A percentile compares a stretch with the other conserved stretches of the same genome.
Conservation (phyloP, 2,797 vertebrate species). For the Tinamus major region DNA sequence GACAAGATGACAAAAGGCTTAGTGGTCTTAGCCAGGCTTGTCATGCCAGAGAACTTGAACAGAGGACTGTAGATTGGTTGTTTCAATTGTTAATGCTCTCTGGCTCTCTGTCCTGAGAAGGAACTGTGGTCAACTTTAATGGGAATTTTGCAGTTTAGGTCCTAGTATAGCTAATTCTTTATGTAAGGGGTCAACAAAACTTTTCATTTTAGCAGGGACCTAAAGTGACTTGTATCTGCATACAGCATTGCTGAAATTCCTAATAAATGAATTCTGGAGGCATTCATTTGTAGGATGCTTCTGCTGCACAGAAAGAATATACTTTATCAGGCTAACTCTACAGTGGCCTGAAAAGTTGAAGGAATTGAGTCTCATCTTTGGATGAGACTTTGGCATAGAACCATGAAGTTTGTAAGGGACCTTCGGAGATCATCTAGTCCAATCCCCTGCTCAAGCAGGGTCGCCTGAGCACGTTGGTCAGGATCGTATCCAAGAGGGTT, state of each 20-base stretch:
- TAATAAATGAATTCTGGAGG: conserved; percentile 66
- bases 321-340: not conserved
- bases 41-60: fast-evolving
- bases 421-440: too few relatives aligned
- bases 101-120: not conserved
- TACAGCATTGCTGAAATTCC: conserved; percentile 66
- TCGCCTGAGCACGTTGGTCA: too few relatives aligned
- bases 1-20: not conserved
- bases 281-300: conserved; percentile 18
- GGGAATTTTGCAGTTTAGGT: not conserved
- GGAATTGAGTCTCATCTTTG: not conserved
- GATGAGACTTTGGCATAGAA: fast-evolving
- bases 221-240: conserved; percentile 36
- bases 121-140: not conserved
- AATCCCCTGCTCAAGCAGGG: too few relatives aligned
- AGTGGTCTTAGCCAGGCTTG: fast-evolving
- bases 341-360: not conserved
- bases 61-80: fast-evolving
- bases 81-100: not conserved
- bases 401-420: too few relatives aligned
- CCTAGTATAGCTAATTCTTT: conserved; percentile 33
- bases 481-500: too few relatives aligned
- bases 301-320: not conserved
- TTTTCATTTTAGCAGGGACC: conserved; percentile 24
- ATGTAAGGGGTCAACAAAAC: not conserved